Evolutionary conservation across 2,888 invertebrate genomes (phyloP).

Genomic region (Gymnocheta viridis): DNA sequence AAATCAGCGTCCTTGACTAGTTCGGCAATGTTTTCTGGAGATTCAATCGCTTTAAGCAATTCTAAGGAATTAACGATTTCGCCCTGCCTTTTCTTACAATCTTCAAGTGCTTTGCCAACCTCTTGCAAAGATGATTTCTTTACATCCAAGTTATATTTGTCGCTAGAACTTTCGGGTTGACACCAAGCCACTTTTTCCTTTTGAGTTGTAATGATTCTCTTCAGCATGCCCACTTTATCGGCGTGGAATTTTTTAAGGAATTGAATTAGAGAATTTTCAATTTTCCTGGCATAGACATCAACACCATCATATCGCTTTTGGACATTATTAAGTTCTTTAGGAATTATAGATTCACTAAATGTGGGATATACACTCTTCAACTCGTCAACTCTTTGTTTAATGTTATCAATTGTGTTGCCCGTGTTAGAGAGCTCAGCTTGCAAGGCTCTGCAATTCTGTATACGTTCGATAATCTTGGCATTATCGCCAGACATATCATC

Average conservation of each 20-base stretch:
- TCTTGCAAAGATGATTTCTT: conserved; percentile 91
- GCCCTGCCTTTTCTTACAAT: conserved; percentile 86
- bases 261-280: conserved; percentile 88
- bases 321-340: conserved; percentile 92
- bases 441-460: conserved; percentile 88
- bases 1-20: conserved; percentile 87
- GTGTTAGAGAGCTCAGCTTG: conserved; percentile 88
- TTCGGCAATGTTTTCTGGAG: conserved; percentile 86
- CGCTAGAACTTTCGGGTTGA: conserved; percentile 92
- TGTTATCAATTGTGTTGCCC: conserved; percentile 86
- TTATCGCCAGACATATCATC: conserved; percentile 95
- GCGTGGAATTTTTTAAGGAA: conserved; percentile 94
- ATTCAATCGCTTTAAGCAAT: conserved; percentile 88
- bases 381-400: conserved; percentile 87
- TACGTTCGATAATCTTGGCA: conserved; percentile 89
- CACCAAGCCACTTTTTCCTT: conserved; percentile 96
- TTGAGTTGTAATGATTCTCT: conserved; percentile 90
- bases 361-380: conserved; percentile 89
- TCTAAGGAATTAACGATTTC: conserved; percentile 88
- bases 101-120: conserved; percentile 87
- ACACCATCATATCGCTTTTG: conserved; percentile 92
- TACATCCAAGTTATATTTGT: conserved; percentile 95
- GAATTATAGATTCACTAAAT: conserved; percentile 89
- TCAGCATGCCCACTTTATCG: conserved; percentile 91
- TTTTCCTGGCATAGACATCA: conserved; percentile 90